Evolutionary conservation across 1,140 invertebrate species (phyloP), one percentile per base, ranked within the genome.

Genomic region (Cotesia typhae): DNA sequence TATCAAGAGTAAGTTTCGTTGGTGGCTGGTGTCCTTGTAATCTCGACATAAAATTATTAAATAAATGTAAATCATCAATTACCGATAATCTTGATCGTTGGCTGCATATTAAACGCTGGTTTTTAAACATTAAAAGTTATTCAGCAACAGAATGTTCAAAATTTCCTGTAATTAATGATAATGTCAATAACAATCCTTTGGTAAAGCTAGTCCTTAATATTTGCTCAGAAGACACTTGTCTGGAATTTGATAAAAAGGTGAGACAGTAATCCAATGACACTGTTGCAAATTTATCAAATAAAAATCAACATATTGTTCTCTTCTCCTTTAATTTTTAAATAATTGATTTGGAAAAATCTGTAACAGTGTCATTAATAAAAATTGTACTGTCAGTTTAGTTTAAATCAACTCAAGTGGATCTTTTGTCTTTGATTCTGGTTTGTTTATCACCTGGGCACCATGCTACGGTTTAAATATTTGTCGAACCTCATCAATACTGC

Each of bases 71-170:
- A 76, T 77, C 79, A 12, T 51, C 73, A 75, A 78, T 78, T 67
- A 83, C 83, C 74, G 84, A 80, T 76, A 85, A 77, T 55, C 79
- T 81, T 80, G 83, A 82, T 77, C 85, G 81, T 61, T 87, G 78
- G 77, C 69, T 74, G 37, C 78, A 90, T 75, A 78, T 91, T 70
- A 85, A 82, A 78, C 86, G 90, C 81, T 92, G 90, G 90, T 89
- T 86, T 80, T 77, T 82, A 82, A 89, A 91, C 83, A 89, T 91
- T 79, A 80, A 84, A 81, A 91, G 88, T 81, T 91, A 88, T 81
- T 85, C 83, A 78, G 76, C 79, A 61, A 80, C 78, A 66, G 89
- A 91, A 81, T 84, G 84, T 76, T 72, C 75, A 75, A 76, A 78
- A 72, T 88, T 90, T 76, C 82, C 85, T 73, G 75, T 65, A 36